A percentile compares a stretch with the other conserved stretches of the same genome.
phyloP scores from a whole-genome alignment of 23 tunicate genomes.

The Ascidia mentula region DNA sequence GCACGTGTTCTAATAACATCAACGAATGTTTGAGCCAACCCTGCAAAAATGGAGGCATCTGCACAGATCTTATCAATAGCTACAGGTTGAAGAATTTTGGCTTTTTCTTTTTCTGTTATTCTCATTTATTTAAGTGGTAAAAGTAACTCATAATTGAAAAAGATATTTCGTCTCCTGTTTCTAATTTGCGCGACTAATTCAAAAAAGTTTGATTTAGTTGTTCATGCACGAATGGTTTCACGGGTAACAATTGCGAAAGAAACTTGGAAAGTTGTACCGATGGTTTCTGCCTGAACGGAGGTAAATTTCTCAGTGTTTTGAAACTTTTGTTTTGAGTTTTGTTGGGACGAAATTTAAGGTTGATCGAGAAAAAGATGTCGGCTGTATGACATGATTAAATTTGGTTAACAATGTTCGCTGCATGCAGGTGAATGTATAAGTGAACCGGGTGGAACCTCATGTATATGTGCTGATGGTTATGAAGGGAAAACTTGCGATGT shows the following conservation, averaged over 20 bases:
- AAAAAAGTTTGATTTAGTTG: neutral
- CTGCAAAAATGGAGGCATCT: neutral
- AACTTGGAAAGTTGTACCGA: neutral
- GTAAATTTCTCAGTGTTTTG: too few relatives aligned
- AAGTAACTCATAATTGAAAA: too few relatives aligned
- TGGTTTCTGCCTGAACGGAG: neutral
- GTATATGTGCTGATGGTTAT: neutral
- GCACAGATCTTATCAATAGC: neutral
- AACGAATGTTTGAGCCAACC: slow-evolving; percentile 9
- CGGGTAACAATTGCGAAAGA: neutral
- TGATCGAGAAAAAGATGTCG: too few relatives aligned
- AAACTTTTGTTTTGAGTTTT: too few relatives aligned
- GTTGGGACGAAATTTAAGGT: too few relatives aligned
- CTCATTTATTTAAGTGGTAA: too few relatives aligned
- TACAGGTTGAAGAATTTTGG: neutral
- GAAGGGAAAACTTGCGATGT: neutral
- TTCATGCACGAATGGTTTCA: neutral
- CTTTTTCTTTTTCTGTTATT: neutral
- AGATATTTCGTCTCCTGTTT: too few relatives aligned
- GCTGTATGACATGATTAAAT: too few relatives aligned
- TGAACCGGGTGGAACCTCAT: neutral
- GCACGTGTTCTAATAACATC: neutral
- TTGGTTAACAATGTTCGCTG: neutral
- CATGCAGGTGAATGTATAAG: neutral
- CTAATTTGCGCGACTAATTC: too few relatives aligned